Evolutionary conservation across 2,888 invertebrate species (phyloP), one percentile per base, ranked within the genome.

Genomic region (Ochropleura leucogaster): DNA sequence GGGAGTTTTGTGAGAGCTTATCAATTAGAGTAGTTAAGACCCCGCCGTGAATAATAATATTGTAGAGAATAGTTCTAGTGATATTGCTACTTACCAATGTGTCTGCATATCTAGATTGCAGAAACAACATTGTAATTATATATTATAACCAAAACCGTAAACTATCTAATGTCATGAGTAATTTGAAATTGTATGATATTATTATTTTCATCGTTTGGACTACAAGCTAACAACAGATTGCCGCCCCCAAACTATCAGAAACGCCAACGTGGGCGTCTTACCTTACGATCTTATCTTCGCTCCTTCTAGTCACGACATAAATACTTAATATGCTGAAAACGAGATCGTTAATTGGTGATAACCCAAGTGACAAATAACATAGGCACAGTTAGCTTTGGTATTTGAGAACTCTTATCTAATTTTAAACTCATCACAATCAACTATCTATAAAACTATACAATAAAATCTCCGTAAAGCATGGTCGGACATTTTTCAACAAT

Each of bases 401-500:
- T 55, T 14, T 30, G 46, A 68, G 60, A 62, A 20, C 62, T 60
- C 30, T 63, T 68, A 66, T 59, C 57, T 51, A 72, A 72, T 84
- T 67, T 47, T 67, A 72, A 66, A 18, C 40, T 59, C n/a, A 18
- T 40, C 30, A 55, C 46, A 71, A 59, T 68, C 55, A 60, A 51
- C 57, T 80, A 70, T 42, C 59, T n/a, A 64, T 59, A 74, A 83
- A 85, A 79, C 69, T 81, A 69, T 64, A 80, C 67, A 88, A 87
- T 87, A 89, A 80, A 86, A 65, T 55, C 77, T 84, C 79, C 87
- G 87, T 89, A 88, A 89, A 82, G 80, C 77, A 90, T 90, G 83
- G 88, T 82, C 87, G 87, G 85, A 84, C 89, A 94, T 94, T 94
- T 94, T 93, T 95, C 94, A 94, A 87, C 86, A 71, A 87, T 94